Evolutionary conservation across 30 jellyfish, hydroid and myxozoan genomes (phyloP).

Genomic region (Aurelia coerulea): DNA sequence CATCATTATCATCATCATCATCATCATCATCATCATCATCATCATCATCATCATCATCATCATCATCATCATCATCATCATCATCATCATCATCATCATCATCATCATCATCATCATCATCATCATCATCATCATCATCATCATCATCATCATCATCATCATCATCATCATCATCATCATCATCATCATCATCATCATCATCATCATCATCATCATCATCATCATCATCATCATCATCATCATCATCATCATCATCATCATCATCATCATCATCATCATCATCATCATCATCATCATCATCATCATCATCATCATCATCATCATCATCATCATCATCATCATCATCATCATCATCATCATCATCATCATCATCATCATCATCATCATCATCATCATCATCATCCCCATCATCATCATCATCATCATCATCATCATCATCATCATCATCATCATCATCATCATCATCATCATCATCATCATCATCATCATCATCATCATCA

Average conservation of each 20-base stretch:
- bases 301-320: not conserved
- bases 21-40: not conserved
- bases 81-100: not conserved
- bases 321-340: conserved; percentile 18
- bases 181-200: conserved; percentile 13
- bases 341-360: conserved; percentile 35
- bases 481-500: conserved; percentile 39
- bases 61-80: not conserved
- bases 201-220: conserved; percentile 38
- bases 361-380: conserved; percentile 35
- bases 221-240: conserved; percentile 40
- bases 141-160: not conserved
- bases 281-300: conserved; percentile 25
- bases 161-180: not conserved
- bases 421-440: conserved; percentile 26
- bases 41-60: not conserved
- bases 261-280: conserved; percentile 32
- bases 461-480: conserved; percentile 29
- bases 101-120: not conserved
- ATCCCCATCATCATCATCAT: conserved; percentile 26
- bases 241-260: conserved; percentile 26
- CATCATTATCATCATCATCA: not conserved
- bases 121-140: not conserved
- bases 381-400: conserved; percentile 39
- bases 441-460: conserved; percentile 39